Percentiles rank a stretch among this genome's conserved stretches.
Evolutionary conservation across 2,888 invertebrate species (phyloP).

Genomic region (Hypselothyrea guttata): DNA sequence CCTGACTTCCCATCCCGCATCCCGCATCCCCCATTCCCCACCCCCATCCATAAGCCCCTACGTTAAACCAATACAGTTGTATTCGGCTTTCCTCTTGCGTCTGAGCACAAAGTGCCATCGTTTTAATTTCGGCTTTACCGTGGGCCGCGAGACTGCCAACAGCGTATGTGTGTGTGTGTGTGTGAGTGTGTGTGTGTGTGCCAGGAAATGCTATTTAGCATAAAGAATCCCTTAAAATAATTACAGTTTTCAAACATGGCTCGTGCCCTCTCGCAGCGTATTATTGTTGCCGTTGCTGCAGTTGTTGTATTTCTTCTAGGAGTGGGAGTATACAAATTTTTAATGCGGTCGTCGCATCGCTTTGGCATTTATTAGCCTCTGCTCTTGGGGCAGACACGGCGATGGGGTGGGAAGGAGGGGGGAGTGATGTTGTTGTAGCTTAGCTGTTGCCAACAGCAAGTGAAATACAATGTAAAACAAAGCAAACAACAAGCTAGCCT

Average conservation of each 20-base stretch:
- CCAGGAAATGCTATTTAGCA: constrained; percentile 61
- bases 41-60: constrained; percentile 3
- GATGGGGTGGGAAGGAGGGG: too few relatives aligned
- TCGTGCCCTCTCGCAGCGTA: constrained; percentile 10
- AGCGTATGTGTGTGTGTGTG: constrained; percentile 12
- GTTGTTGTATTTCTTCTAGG: constrained; percentile 1
- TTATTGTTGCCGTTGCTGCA: not conserved
- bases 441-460: constrained; percentile 52
- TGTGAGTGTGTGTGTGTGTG: constrained; percentile 19
- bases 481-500: constrained; percentile 46
- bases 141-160: constrained; percentile 2
- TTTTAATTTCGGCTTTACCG: constrained; percentile 51
- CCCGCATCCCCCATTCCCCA: not conserved
- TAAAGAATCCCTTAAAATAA: constrained; percentile 78
- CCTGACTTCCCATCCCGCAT: constrained; percentile 6
- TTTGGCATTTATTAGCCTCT: constrained; percentile 67
- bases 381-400: constrained; percentile 1
- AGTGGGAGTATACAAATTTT: constrained; percentile 52
- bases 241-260: constrained; percentile 65
- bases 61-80: too few relatives aligned
- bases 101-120: constrained; percentile 24
- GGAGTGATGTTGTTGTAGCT: constrained; percentile 6
- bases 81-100: constrained; percentile 14
- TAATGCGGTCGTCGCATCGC: constrained; percentile 57
- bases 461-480: constrained; percentile 62